Evolutionary conservation across 2,797 vertebrate species (phyloP).

Genomic region (Garrulus glandarius): DNA sequence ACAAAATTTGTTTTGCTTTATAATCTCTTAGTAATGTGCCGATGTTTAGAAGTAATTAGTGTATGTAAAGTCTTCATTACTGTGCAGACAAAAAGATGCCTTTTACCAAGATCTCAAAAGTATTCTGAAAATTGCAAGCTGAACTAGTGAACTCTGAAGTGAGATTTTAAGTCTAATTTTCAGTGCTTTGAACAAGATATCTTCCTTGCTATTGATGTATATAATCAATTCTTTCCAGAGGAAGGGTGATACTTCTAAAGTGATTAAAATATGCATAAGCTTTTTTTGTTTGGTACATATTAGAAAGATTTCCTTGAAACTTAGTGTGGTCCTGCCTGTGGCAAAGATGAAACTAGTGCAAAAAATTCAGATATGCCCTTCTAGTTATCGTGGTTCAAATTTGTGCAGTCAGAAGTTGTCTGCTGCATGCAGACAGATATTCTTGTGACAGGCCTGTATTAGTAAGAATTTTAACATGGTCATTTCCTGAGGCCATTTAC

Average conservation of each 20-base stretch:
- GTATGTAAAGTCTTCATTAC: conserved; percentile 47
- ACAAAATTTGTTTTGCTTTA: conserved; percentile 29
- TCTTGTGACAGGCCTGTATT: neutral
- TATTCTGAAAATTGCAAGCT: neutral
- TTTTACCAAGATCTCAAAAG: neutral
- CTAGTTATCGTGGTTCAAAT: neutral
- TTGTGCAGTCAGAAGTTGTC: neutral
- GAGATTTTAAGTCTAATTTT: neutral
- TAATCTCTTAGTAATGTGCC: conserved; percentile 28
- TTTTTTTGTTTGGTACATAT: neutral
- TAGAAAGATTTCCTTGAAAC: neutral
- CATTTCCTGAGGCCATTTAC: neutral
- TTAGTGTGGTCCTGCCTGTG: neutral
- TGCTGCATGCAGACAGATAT: neutral
- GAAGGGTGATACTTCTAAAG: neutral
- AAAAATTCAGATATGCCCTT: neutral
- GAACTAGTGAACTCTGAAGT: neutral
- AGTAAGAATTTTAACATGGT: neutral
- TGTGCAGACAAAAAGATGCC: conserved; percentile 66
- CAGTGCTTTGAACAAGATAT: neutral
- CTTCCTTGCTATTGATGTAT: neutral
- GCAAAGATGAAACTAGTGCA: neutral
- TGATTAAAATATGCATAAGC: neutral
- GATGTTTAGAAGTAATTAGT: conserved; percentile 40
- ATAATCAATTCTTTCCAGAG: neutral